Percentiles rank a stretch among this genome's conserved stretches.
Evolutionary conservation across 1,140 invertebrate species (phyloP).

Genomic region (Philopotamus ludificatus): DNA sequence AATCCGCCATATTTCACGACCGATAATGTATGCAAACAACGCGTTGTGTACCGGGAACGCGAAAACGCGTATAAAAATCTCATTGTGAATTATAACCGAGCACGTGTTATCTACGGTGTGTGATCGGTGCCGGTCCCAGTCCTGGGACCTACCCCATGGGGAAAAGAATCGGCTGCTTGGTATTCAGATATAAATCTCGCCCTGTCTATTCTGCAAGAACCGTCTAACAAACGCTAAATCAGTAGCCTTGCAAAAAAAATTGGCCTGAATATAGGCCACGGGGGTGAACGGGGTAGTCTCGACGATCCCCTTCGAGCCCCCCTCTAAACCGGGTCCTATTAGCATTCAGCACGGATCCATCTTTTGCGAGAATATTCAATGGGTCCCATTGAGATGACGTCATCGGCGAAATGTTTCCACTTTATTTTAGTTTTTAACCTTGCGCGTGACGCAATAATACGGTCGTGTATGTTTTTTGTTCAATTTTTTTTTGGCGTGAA

Average conservation of each 20-base stretch:
- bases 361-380: constrained; percentile 1
- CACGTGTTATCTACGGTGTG: background rate
- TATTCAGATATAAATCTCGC: constrained; percentile 3
- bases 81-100: too few species aligned
- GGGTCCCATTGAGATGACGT: background rate
- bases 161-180: background rate
- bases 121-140: background rate
- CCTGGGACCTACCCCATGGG: background rate
- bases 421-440: background rate
- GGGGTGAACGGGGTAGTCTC: background rate
- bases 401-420: too few species aligned
- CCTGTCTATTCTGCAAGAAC: background rate
- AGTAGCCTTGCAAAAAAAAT: background rate
- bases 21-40: background rate
- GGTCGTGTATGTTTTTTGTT: background rate
- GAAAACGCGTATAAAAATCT: too few species aligned
- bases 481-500: background rate
- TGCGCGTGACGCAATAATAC: background rate
- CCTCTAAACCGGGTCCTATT: background rate
- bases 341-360: background rate
- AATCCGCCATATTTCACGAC: background rate
- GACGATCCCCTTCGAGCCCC: background rate
- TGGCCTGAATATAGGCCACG: background rate
- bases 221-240: constrained; percentile 9
- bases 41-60: too few species aligned